A percentile compares a stretch with the other conserved stretches of the same genome.
phyloP scores from a whole-genome alignment of 2,888 invertebrate species.

The Cephonodes hylas region DNA sequence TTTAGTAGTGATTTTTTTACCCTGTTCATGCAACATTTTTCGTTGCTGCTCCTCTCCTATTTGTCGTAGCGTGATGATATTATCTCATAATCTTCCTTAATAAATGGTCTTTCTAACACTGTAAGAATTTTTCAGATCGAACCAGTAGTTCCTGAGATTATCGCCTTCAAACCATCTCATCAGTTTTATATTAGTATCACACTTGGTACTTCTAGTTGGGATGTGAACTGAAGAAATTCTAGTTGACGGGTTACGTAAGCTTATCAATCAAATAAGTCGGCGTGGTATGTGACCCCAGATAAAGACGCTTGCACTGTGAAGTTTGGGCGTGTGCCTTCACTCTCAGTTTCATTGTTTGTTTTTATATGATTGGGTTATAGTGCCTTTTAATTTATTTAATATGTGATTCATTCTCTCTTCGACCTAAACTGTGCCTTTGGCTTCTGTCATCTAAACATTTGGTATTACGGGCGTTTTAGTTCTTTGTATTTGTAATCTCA shows the following conservation, averaged over 20 bases:
- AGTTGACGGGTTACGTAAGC: constrained; percentile 22
- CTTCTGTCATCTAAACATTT: no score
- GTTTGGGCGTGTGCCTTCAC: not conserved
- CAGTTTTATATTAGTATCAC: no score
- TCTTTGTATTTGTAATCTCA: no score
- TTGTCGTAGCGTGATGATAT: not conserved
- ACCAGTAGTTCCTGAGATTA: no score
- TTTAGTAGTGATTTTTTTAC: not conserved
- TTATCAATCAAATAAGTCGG: constrained; percentile 34
- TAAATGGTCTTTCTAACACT: no score
- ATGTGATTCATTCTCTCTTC: no score
- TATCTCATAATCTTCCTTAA: no score
- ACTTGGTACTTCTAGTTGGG: not conserved
- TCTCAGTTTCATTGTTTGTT: constrained; percentile 11
- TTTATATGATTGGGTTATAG: not conserved
- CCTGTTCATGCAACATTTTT: not conserved
- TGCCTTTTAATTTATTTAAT: not conserved
- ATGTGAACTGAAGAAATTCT: not conserved
- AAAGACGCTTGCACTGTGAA: constrained; percentile 28
- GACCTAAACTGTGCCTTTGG: no score
- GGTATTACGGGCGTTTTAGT: no score
- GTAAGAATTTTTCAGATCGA: no score
- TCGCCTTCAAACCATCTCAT: no score
- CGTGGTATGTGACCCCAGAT: constrained; percentile 34
- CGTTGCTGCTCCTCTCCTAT: not conserved